These are phyloP conservation scores for Saccostrea glomerata DNA, from an alignment of 1,140 invertebrate species.

Conservation along the genomic window DNA sequence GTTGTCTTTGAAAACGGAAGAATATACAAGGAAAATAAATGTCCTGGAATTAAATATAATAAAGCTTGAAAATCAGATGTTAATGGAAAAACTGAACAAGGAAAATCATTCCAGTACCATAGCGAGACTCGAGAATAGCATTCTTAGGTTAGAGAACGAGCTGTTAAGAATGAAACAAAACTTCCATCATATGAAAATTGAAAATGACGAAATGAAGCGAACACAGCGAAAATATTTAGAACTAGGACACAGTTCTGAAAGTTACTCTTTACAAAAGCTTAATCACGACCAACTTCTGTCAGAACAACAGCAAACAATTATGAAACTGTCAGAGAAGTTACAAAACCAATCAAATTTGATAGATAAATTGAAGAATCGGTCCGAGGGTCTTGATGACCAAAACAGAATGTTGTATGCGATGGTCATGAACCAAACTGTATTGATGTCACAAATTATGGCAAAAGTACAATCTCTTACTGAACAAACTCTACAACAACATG, in stretches of 20 bases:
- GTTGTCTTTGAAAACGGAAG: constrained; percentile 58
- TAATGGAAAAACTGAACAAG: constrained; percentile 68
- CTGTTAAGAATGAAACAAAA: constrained; percentile 72
- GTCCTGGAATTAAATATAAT: constrained; percentile 69
- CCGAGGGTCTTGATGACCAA: constrained; percentile 67
- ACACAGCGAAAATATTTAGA: constrained; percentile 67
- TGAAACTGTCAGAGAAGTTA: constrained; percentile 62
- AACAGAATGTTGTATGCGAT: constrained; percentile 70
- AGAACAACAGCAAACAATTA: constrained; percentile 67
- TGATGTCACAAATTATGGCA: constrained; percentile 68
- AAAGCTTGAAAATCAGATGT: constrained; percentile 71
- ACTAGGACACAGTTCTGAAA: constrained; percentile 57
- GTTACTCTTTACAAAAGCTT: constrained; percentile 3
- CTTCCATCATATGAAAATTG: constrained; percentile 61
- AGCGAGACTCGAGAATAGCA: constrained; percentile 71
- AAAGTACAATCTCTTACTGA: constrained; percentile 68
- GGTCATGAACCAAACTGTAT: constrained; percentile 70
- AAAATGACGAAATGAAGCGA: constrained; percentile 65
- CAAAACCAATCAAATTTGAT: constrained; percentile 66
- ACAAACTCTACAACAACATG: constrained; percentile 62
- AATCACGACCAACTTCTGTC: constrained; percentile 58
- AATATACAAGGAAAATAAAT: constrained; percentile 68
- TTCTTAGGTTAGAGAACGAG: constrained; percentile 74
- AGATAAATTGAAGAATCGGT: constrained; percentile 61
- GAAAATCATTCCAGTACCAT: constrained; percentile 69